phyloP scores from a whole-genome alignment of 2,113 vertebrate genomes.

The Brachypodius melanocephalos region DNA sequence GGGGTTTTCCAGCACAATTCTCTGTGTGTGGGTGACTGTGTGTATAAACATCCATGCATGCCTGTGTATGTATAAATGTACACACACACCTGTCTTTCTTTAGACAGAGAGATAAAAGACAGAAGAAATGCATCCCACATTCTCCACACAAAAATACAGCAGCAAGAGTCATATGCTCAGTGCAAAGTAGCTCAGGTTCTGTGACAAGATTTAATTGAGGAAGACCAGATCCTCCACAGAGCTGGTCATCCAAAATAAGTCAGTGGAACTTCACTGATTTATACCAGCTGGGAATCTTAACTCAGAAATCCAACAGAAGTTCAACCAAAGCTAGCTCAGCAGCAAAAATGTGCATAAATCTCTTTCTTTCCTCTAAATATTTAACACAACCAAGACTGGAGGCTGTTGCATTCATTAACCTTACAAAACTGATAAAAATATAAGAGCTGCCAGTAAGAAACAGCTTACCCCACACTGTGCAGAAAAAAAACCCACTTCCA shows the following conservation, averaged over 20 bases:
- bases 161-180: not conserved
- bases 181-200: not conserved
- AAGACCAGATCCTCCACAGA: not conserved
- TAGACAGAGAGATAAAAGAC: not conserved
- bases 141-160: not conserved
- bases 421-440: slow-evolving; percentile 12
- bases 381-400: not conserved
- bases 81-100: not conserved
- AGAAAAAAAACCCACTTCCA: not conserved
- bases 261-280: not conserved
- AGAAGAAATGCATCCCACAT: not conserved
- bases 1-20: not conserved
- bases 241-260: not conserved
- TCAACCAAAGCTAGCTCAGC: not conserved
- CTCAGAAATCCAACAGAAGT: not conserved
- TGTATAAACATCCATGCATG: not conserved
- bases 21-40: not conserved
- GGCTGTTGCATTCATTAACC: slow-evolving; percentile 20
- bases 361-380: not conserved
- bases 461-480: not conserved
- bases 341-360: not conserved
- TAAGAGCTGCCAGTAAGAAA: not conserved
- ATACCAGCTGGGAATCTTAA: not conserved
- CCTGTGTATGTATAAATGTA: not conserved
- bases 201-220: not conserved